Conservation (phyloP, 2,113 vertebrate genomes). For the Irena cyanogastra region DNA sequence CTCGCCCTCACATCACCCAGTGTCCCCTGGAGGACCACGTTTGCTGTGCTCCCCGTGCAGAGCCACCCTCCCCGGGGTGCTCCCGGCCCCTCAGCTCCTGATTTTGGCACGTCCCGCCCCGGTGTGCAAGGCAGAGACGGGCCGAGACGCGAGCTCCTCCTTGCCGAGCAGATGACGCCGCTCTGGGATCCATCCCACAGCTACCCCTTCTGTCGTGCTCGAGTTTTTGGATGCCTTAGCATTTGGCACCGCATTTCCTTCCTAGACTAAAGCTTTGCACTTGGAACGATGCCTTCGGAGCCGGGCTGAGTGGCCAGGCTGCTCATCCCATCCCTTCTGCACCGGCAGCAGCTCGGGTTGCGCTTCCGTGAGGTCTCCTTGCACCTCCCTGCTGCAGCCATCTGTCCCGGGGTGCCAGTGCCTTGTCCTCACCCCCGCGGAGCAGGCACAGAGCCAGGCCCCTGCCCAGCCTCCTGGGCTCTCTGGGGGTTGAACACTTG, state of each 20-base stretch:
- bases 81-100: not conserved
- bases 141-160: not conserved
- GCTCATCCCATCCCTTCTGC: not conserved
- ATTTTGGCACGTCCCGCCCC: not conserved
- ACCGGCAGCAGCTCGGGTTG: not conserved
- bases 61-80: fast-evolving
- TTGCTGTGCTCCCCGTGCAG: not conserved
- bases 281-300: conserved; percentile 43
- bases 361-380: not conserved
- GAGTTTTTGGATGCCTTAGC: conserved; percentile 37
- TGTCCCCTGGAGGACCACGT: fast-evolving
- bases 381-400: not conserved
- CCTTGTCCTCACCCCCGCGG: not conserved
- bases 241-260: conserved; percentile 30
- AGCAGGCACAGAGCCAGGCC: not conserved
- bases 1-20: fast-evolving
- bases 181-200: not conserved
- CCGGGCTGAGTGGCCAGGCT: conserved; percentile 52
- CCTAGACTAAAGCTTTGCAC: conserved; percentile 23
- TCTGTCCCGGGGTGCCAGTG: not conserved
- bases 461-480: not conserved
- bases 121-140: not conserved
- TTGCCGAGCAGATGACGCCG: not conserved
- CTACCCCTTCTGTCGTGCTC: conserved; percentile 30
- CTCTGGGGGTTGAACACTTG: not conserved